A percentile compares a stretch with the other conserved stretches of the same genome.
Evolutionary conservation across 2,888 invertebrate genomes (phyloP).

Genomic region (Chironomus riparius): DNA sequence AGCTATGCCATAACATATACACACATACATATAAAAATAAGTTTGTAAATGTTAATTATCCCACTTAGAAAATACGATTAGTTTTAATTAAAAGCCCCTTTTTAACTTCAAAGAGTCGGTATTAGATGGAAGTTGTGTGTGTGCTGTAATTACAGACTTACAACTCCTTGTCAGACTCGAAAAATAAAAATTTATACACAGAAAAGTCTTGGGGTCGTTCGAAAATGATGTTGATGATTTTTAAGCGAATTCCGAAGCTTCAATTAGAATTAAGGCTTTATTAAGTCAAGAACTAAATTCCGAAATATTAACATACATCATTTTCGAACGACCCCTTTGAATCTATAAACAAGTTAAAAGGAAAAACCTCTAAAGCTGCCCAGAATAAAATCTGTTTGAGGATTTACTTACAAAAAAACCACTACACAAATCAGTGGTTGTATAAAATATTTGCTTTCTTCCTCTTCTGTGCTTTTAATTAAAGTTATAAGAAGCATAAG

Average conservation of each 20-base stretch:
- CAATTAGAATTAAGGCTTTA: too few species aligned
- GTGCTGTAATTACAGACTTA: not conserved
- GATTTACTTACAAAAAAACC: not conserved
- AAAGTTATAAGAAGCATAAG: not conserved
- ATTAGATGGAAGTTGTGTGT: not conserved
- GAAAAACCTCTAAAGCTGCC: not conserved
- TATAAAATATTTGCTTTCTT: not conserved
- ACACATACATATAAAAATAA: not conserved
- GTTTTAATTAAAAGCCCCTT: slow-evolving; percentile 14
- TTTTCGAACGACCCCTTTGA: too few species aligned
- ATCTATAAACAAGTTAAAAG: not conserved
- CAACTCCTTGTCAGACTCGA: too few species aligned
- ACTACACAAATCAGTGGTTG: not conserved
- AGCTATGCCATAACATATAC: not conserved
- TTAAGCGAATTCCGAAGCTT: too few species aligned
- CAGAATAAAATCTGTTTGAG: not conserved
- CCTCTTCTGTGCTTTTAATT: not conserved
- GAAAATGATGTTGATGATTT: too few species aligned
- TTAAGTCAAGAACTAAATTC: too few species aligned
- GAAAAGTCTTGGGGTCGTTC: too few species aligned
- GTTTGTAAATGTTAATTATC: slow-evolving; percentile 15
- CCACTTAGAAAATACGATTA: slow-evolving; percentile 14
- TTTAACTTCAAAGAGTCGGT: not conserved
- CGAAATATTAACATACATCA: too few species aligned
- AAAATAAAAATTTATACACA: too few species aligned